Evolutionary conservation across 2,797 vertebrate genomes (phyloP).

Genomic region (Florisuga fusca): DNA sequence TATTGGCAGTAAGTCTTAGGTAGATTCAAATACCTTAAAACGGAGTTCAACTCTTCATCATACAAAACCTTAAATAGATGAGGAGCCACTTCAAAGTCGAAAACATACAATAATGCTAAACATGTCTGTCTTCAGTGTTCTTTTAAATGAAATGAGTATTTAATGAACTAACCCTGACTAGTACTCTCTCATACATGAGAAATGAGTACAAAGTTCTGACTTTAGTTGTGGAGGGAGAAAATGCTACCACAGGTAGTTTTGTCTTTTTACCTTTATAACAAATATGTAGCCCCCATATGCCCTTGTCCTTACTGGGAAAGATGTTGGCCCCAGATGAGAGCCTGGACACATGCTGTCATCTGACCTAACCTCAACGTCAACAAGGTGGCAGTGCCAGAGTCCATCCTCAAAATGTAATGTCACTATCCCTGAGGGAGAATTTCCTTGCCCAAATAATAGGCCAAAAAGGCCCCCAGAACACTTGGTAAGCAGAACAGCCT

Average conservation of each 20-base stretch:
- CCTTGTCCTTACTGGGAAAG: neutral
- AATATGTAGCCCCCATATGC: neutral
- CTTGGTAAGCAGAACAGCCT: neutral
- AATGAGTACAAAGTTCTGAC: neutral
- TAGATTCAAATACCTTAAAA: slow-evolving; percentile 56
- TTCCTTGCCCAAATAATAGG: neutral
- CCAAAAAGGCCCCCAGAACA: neutral
- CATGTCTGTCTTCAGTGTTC: slow-evolving; percentile 12
- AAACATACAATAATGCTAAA: slow-evolving; percentile 57
- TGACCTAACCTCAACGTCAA: neutral
- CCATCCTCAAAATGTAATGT: neutral
- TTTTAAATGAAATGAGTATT: slow-evolving; percentile 55
- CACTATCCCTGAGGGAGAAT: neutral
- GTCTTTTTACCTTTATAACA: neutral
- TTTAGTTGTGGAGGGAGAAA: neutral
- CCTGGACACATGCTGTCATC: neutral
- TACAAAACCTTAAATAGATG: slow-evolving; percentile 53
- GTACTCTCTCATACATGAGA: neutral
- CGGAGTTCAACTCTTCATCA: slow-evolving; percentile 70
- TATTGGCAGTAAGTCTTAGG: slow-evolving; percentile 60
- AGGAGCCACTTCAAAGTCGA: slow-evolving; percentile 69
- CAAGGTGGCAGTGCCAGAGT: neutral
- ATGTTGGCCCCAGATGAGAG: neutral
- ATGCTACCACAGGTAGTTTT: neutral
- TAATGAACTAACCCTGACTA: slow-evolving; percentile 48